phyloP scores from a whole-genome alignment of 2,888 invertebrate genomes.

The Drosophila prostipennis region DNA sequence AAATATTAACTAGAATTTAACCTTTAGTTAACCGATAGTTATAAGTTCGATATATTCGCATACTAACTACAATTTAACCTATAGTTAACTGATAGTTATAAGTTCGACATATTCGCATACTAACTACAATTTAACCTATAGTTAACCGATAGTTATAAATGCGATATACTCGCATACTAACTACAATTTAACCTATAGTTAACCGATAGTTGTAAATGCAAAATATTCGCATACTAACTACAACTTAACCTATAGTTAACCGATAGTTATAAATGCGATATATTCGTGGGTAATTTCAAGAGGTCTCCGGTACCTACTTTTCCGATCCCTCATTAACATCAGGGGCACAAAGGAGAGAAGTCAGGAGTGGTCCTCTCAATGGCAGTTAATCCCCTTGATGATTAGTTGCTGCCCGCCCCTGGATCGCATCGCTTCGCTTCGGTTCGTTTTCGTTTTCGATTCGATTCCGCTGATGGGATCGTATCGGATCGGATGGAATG shows the following conservation, averaged over 20 bases:
- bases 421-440: not conserved
- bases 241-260: not conserved
- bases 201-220: too few relatives aligned
- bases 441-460: not conserved
- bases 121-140: too few relatives aligned
- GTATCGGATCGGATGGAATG: conserved; percentile 12
- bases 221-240: too few relatives aligned
- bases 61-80: too few relatives aligned
- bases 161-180: too few relatives aligned
- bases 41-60: too few relatives aligned
- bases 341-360: conserved; percentile 16
- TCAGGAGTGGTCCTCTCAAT: conserved; percentile 33
- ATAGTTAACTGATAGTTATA: too few relatives aligned
- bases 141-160: too few relatives aligned
- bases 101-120: too few relatives aligned
- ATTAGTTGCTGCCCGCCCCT: conserved; percentile 44
- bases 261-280: not conserved
- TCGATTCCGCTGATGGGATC: conserved; percentile 22
- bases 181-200: too few relatives aligned
- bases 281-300: not conserved
- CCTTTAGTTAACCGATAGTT: too few relatives aligned
- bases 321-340: conserved; percentile 30
- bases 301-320: not conserved
- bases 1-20: too few relatives aligned
- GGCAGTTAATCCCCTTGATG: conserved; percentile 42